These are phyloP conservation scores for Himantopus leucocephalus DNA, from an alignment of 2,113 vertebrate species.

Conservation along the genomic window DNA sequence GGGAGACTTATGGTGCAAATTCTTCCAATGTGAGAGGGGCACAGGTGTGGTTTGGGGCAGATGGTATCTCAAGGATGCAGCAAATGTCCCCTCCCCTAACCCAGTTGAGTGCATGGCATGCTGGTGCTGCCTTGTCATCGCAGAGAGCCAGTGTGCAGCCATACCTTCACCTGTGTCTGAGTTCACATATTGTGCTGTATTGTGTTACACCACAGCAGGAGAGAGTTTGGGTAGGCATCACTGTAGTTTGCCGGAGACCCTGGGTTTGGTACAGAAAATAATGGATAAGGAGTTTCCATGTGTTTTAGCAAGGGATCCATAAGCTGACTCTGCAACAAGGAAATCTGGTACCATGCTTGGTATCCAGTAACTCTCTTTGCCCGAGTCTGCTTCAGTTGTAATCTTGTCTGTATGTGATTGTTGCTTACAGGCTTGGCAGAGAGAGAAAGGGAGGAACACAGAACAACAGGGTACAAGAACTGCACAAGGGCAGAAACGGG, in stretches of 20 bases:
- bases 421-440: background rate
- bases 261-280: background rate
- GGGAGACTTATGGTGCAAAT: background rate
- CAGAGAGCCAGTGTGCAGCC: background rate
- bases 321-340: background rate
- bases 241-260: background rate
- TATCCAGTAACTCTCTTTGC: background rate
- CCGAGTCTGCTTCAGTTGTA: background rate
- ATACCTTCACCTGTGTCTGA: background rate
- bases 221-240: background rate
- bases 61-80: background rate
- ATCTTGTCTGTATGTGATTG: background rate
- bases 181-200: background rate
- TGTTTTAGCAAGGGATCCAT: background rate
- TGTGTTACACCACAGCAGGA: background rate
- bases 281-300: background rate
- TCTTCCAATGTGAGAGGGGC: background rate
- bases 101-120: fast-evolving
- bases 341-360: background rate
- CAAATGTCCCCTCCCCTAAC: background rate
- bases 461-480: background rate
- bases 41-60: background rate
- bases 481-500: background rate
- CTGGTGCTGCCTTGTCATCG: background rate
- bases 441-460: background rate